Conservation (phyloP, 1,140 invertebrate species). For the Hirudo medicinalis region DNA sequence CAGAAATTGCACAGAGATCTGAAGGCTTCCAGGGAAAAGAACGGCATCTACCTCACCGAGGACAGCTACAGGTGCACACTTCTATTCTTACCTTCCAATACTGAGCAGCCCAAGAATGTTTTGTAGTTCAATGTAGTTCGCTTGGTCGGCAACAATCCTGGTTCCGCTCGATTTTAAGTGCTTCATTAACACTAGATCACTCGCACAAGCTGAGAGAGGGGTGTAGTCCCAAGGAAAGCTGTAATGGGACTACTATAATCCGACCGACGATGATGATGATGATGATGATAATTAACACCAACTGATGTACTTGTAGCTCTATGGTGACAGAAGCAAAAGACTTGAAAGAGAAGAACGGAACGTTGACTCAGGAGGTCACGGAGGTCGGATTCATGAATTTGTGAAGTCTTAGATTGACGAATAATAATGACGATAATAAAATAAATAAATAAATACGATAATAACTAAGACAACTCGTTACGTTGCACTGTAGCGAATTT, state of each 20-base stretch:
- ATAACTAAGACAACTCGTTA: too few relatives aligned
- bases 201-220: too few relatives aligned
- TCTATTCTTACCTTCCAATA: background rate
- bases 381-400: background rate
- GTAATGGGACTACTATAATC: too few relatives aligned
- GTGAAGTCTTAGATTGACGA: too few relatives aligned
- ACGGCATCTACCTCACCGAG: constrained; percentile 67
- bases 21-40: constrained; percentile 64
- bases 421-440: too few relatives aligned
- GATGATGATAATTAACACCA: too few relatives aligned
- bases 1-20: constrained; percentile 70
- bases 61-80: constrained; percentile 58
- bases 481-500: too few relatives aligned
- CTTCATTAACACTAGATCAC: too few relatives aligned
- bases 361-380: background rate
- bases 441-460: too few relatives aligned
- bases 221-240: too few relatives aligned
- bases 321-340: background rate
- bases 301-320: background rate
- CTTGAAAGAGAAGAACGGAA: background rate
- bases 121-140: background rate
- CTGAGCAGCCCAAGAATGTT: background rate
- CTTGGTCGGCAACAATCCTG: background rate
- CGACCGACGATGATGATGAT: too few relatives aligned
- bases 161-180: background rate